Percentiles rank a stretch among this genome's conserved stretches.
phyloP scores from a whole-genome alignment of 1,140 invertebrate genomes.

The Ruditapes philippinarum region DNA sequence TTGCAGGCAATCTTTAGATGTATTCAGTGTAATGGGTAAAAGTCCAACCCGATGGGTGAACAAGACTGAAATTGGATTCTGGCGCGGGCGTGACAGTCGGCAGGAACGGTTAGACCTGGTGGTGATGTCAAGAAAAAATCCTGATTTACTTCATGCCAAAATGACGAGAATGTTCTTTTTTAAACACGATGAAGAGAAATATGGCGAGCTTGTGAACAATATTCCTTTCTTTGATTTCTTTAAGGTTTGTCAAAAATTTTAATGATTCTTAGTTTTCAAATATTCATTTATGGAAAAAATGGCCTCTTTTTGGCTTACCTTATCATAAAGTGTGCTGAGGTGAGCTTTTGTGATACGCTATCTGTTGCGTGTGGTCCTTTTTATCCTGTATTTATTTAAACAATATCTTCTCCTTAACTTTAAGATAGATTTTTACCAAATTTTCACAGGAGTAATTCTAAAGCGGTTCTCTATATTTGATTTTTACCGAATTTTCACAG shows the following conservation, averaged over 20 bases:
- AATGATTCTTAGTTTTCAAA: no score
- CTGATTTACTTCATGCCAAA: slow-evolving; percentile 95
- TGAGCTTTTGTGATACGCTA: no score
- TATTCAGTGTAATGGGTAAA: slow-evolving; percentile 95
- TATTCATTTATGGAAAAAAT: no score
- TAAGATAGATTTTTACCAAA: no score
- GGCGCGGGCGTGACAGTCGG: slow-evolving; percentile 96
- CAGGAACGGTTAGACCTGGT: slow-evolving; percentile 93
- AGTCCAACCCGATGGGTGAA: slow-evolving; percentile 91
- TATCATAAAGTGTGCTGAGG: no score
- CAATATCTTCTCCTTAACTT: no score
- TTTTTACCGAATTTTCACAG: no score
- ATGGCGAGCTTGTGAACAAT: slow-evolving; percentile 94
- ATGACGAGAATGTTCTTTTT: slow-evolving; percentile 99
- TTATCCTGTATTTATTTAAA: no score
- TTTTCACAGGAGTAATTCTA: no score
- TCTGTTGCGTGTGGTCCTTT: no score
- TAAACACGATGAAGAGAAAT: slow-evolving; percentile 91
- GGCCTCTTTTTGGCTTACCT: no score
- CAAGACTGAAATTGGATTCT: slow-evolving; percentile 94
- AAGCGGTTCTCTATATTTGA: no score
- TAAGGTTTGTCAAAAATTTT: slow-evolving; percentile 92
- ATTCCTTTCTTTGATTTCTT: slow-evolving; percentile 98
- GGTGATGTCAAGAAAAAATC: slow-evolving; percentile 91
- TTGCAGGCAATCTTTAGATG: slow-evolving; percentile 94